These are phyloP conservation scores for Saccopteryx bilineata DNA, from an alignment of 2,113 vertebrate species.

Conservation along the genomic window DNA sequence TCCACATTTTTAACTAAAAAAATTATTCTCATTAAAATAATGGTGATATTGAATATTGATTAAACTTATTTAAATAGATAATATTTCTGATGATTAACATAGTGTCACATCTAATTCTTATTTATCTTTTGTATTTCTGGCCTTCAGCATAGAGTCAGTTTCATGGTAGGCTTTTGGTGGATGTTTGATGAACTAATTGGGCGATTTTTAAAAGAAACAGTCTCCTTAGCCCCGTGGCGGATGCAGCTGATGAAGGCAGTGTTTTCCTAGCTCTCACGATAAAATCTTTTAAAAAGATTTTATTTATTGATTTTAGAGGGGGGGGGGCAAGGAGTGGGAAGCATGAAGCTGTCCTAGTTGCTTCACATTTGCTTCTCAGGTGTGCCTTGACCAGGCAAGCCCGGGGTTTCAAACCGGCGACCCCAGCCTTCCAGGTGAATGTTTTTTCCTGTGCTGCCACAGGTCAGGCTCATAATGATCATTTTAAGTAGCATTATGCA, in stretches of 20 bases:
- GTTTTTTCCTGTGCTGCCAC: too few species aligned
- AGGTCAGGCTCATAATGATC: background rate
- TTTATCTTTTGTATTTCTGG: constrained; percentile 14
- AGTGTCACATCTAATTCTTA: background rate
- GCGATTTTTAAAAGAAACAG: background rate
- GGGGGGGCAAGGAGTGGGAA: too few species aligned
- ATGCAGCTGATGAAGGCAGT: background rate
- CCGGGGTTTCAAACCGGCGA: too few species aligned
- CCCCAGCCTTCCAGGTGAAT: too few species aligned
- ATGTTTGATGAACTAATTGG: constrained; percentile 14
- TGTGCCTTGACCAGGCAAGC: too few species aligned
- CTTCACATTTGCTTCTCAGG: too few species aligned
- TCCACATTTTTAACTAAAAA: background rate
- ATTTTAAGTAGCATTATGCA: background rate
- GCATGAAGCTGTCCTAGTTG: too few species aligned
- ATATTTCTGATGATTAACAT: background rate
- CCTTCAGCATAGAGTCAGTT: background rate
- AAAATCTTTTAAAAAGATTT: too few species aligned
- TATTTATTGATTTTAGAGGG: too few species aligned
- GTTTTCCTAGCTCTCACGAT: background rate
- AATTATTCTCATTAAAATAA: background rate
- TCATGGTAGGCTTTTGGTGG: background rate
- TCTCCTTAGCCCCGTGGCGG: background rate
- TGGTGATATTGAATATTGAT: background rate
- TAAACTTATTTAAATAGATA: background rate